phyloP scores from a whole-genome alignment of 2,113 vertebrate genomes.

The Verasper variegatus region DNA sequence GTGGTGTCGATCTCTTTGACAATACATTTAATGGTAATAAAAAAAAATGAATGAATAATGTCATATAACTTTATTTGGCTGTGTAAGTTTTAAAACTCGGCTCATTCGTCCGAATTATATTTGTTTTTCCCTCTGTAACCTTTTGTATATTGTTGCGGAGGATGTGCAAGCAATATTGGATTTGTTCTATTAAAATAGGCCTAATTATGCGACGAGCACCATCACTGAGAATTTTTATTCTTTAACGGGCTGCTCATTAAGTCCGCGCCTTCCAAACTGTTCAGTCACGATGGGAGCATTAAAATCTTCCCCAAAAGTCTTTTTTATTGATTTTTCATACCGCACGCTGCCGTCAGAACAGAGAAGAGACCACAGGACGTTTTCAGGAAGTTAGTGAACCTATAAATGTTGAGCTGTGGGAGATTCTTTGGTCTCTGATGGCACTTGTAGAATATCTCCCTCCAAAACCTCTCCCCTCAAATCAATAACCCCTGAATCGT shows the following conservation, averaged over 20 bases:
- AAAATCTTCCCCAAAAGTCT: background rate
- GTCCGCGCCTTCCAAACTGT: constrained; percentile 12
- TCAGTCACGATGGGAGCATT: background rate
- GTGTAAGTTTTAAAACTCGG: background rate
- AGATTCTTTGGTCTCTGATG: constrained; percentile 50
- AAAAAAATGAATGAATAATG: background rate
- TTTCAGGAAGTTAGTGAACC: constrained; percentile 40
- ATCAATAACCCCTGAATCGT: constrained; percentile 59
- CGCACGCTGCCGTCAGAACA: background rate
- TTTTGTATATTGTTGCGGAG: background rate
- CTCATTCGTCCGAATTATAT: constrained; percentile 1
- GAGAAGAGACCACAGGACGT: constrained; percentile 13
- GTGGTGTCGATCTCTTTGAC: background rate
- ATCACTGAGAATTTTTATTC: background rate
- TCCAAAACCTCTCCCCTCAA: constrained; percentile 42
- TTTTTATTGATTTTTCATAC: constrained; percentile 37
- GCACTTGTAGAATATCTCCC: constrained; percentile 35
- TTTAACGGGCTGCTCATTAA: constrained; percentile 14
- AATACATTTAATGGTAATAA: background rate
- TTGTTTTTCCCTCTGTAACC: background rate
- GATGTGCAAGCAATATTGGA: background rate
- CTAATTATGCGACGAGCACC: background rate
- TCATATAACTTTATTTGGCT: background rate
- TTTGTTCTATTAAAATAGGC: constrained; percentile 12
- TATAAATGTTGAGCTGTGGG: constrained; percentile 57